These are phyloP conservation scores for Eurystomus glaucurus DNA, from an alignment of 2,797 vertebrate species.

Conservation along the genomic window DNA sequence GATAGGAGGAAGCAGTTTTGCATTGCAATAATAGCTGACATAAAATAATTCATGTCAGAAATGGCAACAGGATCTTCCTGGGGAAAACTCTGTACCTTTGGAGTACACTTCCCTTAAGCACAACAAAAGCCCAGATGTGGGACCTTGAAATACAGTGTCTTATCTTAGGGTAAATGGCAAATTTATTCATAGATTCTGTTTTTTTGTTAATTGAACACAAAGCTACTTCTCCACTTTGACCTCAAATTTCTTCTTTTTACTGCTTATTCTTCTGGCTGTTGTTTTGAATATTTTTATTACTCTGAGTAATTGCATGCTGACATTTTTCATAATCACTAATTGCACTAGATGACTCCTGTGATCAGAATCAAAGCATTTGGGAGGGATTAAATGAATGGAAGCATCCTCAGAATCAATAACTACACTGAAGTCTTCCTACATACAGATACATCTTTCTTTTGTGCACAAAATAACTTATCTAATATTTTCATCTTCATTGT, in stretches of 20 bases:
- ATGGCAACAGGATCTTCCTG: conserved; percentile 66
- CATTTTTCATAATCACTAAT: conserved; percentile 79
- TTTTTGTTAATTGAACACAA: conserved; percentile 36
- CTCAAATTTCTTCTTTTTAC: conserved; percentile 34
- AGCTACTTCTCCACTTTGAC: conserved; percentile 3
- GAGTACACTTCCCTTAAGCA: conserved; percentile 27
- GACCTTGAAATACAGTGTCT: neutral
- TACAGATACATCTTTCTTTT: conserved; percentile 57
- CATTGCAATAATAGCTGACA: conserved; percentile 12
- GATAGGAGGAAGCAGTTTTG: conserved; percentile 5
- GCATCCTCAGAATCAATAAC: conserved; percentile 75
- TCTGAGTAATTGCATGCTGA: conserved; percentile 75
- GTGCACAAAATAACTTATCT: conserved; percentile 52
- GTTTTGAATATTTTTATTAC: conserved; percentile 75
- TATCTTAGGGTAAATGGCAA: neutral
- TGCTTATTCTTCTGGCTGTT: conserved; percentile 48
- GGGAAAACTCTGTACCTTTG: conserved; percentile 47
- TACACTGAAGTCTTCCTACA: conserved; percentile 29
- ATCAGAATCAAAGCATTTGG: conserved; percentile 69
- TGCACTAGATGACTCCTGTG: conserved; percentile 76
- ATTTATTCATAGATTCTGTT: neutral
- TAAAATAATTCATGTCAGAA: conserved; percentile 49
- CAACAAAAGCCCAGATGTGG: conserved; percentile 48
- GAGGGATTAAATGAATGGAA: conserved; percentile 77
- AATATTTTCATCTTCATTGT: conserved; percentile 47